These are phyloP conservation scores for Sthenelais limicola DNA, from an alignment of 2,888 invertebrate genomes.

Conservation along the genomic window DNA sequence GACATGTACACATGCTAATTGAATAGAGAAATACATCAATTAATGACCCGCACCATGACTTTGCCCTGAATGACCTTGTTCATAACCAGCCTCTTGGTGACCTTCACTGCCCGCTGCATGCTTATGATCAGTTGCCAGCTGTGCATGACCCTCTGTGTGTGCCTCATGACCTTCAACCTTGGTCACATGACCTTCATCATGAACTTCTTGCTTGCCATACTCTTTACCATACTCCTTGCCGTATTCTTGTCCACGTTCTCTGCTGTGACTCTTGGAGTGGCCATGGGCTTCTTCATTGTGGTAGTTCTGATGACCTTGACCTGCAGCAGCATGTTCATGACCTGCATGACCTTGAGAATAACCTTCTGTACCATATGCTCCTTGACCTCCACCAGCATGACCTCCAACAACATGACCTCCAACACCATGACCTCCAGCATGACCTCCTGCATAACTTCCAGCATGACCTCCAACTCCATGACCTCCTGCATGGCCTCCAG, in stretches of 20 bases:
- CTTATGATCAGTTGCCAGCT: background rate
- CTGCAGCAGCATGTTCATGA: background rate
- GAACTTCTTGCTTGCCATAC: background rate
- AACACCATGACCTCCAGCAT: background rate
- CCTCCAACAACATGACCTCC: background rate
- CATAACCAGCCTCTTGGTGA: background rate
- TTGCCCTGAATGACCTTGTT: constrained; percentile 6
- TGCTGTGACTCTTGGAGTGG: background rate
- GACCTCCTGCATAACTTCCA: background rate
- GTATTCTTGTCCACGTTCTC: constrained; percentile 3
- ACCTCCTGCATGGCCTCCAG: constrained; percentile 16
- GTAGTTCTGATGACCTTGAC: background rate
- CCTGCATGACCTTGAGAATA: too few species aligned
- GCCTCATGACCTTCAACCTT: background rate
- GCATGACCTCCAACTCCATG: constrained; percentile 1
- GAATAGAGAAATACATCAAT: too few species aligned
- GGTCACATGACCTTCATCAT: background rate
- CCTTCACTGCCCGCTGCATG: background rate
- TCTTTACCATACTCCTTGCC: constrained; percentile 18
- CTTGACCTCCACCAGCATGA: background rate
- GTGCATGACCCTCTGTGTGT: constrained; percentile 4
- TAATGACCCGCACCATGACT: too few species aligned
- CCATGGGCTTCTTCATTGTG: background rate
- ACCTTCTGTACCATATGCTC: too few species aligned
- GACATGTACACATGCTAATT: too few species aligned